These are phyloP conservation scores for Trissolcus brochymenae DNA, from an alignment of 2,888 invertebrate genomes.

Conservation along the genomic window DNA sequence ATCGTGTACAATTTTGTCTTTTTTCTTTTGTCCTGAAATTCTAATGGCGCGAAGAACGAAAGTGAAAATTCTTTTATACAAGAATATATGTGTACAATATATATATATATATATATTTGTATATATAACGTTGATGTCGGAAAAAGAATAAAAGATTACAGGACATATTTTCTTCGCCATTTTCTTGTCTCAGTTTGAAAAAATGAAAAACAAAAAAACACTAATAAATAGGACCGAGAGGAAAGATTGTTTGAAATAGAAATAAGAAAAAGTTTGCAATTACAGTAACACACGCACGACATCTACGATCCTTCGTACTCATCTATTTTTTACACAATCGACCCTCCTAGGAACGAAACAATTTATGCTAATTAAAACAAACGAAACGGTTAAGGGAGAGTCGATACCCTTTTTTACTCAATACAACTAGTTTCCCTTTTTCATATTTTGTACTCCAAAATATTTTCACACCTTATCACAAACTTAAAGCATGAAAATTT, in stretches of 20 bases:
- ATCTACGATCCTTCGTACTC: conserved; percentile 9
- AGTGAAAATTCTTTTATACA: conserved; percentile 3
- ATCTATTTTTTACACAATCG: conserved; percentile 11
- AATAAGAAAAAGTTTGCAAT: conserved; percentile 8
- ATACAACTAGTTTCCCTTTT: conserved; percentile 1
- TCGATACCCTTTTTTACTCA: background rate
- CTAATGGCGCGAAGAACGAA: background rate
- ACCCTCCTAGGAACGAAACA: conserved; percentile 28
- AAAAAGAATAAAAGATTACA: too few species aligned
- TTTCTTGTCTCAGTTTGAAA: too few species aligned
- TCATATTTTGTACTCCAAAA: too few species aligned
- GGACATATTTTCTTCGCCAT: too few species aligned
- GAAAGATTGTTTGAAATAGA: background rate
- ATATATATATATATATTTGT: conserved; percentile 7
- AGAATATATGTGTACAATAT: conserved; percentile 7
- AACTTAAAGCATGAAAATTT: background rate
- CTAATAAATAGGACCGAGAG: conserved; percentile 15
- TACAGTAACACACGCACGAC: conserved; percentile 29
- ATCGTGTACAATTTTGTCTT: conserved; percentile 18
- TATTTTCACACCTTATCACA: too few species aligned
- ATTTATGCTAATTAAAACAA: conserved; percentile 7
- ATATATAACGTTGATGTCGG: background rate
- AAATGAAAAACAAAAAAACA: conserved; percentile 15
- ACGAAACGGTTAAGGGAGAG: conserved; percentile 17
- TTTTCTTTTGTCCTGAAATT: conserved; percentile 2